Evolutionary conservation across 2,888 invertebrate species (phyloP).

Genomic region (Caprella mutica): DNA sequence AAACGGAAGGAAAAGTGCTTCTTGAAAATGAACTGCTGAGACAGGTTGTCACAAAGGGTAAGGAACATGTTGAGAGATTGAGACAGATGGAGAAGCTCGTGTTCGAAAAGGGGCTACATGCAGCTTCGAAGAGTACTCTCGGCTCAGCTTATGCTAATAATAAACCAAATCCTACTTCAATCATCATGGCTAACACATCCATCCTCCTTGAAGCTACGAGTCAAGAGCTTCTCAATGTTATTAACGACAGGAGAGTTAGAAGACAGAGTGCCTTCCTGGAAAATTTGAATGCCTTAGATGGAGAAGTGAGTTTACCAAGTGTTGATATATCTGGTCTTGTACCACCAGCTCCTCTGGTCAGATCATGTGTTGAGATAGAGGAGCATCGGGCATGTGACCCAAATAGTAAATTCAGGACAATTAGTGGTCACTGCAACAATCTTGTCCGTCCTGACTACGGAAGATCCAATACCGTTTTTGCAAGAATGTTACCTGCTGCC

Average conservation of each 20-base stretch:
- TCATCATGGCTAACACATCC: constrained; percentile 72
- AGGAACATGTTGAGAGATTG: constrained; percentile 26
- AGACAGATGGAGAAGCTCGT: constrained; percentile 29
- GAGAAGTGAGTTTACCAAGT: constrained; percentile 21
- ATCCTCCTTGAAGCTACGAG: constrained; percentile 75
- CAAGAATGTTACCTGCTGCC: constrained; percentile 67
- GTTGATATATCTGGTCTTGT: constrained; percentile 31
- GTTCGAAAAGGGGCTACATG: constrained; percentile 53
- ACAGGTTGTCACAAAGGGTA: constrained; percentile 30
- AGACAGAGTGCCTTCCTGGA: constrained; percentile 23
- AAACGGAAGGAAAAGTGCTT: constrained; percentile 43
- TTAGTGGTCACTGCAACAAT: constrained; percentile 80
- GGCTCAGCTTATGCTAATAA: constrained; percentile 83
- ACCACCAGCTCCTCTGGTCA: constrained; percentile 36
- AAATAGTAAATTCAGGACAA: constrained; percentile 45
- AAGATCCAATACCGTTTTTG: constrained; percentile 71
- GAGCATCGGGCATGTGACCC: constrained; percentile 57
- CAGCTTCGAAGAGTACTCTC: constrained; percentile 71
- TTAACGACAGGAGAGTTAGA: constrained; percentile 26
- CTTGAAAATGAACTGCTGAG: constrained; percentile 26
- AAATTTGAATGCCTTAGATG: constrained; percentile 10
- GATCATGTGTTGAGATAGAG: constrained; percentile 61
- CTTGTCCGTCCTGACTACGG: constrained; percentile 68
- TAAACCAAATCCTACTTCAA: constrained; percentile 71
- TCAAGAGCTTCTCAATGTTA: constrained; percentile 55